A percentile compares a stretch with the other conserved stretches of the same genome.
Evolutionary conservation across 2,797 vertebrate genomes (phyloP).

Genomic region (Tiaroga cobitis): DNA sequence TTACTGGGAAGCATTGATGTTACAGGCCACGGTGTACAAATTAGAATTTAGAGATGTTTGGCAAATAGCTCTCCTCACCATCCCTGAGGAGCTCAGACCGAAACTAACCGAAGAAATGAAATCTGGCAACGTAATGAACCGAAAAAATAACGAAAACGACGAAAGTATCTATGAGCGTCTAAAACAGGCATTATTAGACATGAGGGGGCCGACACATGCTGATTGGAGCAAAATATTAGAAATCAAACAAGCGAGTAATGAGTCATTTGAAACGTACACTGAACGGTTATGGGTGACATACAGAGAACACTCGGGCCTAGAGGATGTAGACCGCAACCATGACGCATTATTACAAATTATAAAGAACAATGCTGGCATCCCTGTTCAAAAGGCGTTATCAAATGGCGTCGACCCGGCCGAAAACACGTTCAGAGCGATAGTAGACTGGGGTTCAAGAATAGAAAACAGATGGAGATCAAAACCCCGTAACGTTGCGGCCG

Average conservation of each 20-base stretch:
- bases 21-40: too few species aligned
- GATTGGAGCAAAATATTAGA: not conserved
- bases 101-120: too few species aligned
- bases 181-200: not conserved
- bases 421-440: not conserved
- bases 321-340: not conserved
- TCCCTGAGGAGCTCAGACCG: too few species aligned
- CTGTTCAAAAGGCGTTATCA: not conserved
- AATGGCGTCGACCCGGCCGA: not conserved
- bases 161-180: not conserved
- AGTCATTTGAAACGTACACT: not conserved
- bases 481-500: not conserved
- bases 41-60: not conserved
- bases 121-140: not conserved
- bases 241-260: not conserved
- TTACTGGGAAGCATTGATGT: too few species aligned
- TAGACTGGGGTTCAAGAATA: not conserved
- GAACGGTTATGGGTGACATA: not conserved
- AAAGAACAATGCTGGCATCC: not conserved
- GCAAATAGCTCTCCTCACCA: not conserved
- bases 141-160: too few species aligned
- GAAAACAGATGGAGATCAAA: not conserved
- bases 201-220: not conserved
- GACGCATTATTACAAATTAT: not conserved
- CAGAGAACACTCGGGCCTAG: not conserved